Evolutionary conservation across 2,888 invertebrate genomes (phyloP), one percentile per base, ranked within the genome.

Genomic region (Volucella inflata): DNA sequence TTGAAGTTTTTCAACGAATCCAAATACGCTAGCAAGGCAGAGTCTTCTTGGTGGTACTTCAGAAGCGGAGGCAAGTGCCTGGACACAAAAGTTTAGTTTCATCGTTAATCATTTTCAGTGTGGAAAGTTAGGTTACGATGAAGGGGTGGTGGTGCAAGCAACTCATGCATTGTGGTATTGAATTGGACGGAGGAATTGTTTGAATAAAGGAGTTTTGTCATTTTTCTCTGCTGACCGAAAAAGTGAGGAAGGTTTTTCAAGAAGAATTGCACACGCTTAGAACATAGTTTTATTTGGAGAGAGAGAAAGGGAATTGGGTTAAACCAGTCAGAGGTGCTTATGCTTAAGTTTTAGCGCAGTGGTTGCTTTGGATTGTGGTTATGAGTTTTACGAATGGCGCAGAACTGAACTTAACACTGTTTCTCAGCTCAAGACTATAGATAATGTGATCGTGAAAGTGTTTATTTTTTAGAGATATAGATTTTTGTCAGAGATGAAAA

Each of bases 101-200:
- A 40, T 81, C 85, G 81, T 85, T 85, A 85, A 85, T 85, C 85
- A 85, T 85, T 77, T 80, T 81, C 85, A 77, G 62, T 64, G 57
- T 16, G 21, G 42, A 72, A 85, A 81, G 81, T 72, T 85, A 3
- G 59, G 72, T 75, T 51, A 67, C 6, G 30, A 30, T 30, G 30
- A 30, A 30, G 30, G 30, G 30, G 30, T 30, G 30, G 1, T 30
- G 30, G 30, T 30, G 30, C 30, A 30, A 6, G 30, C 65, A 81
- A 76, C 64, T 80, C 40, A 40, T 77, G 72, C 76, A 72, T 81
- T 80, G 76, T 80, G 85, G 85, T 75, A 80, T 80, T 76, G 85
- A 77, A 85, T 72, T 77, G 81, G 57, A 71, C 36, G 17, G 51
- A 53, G 53, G 67, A 53, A 60, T 68, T 75, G 76, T 62, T 72